Base-by-base conservation (phyloP, 2,888 invertebrate genomes). In the Osedax frankpressi region DNA sequence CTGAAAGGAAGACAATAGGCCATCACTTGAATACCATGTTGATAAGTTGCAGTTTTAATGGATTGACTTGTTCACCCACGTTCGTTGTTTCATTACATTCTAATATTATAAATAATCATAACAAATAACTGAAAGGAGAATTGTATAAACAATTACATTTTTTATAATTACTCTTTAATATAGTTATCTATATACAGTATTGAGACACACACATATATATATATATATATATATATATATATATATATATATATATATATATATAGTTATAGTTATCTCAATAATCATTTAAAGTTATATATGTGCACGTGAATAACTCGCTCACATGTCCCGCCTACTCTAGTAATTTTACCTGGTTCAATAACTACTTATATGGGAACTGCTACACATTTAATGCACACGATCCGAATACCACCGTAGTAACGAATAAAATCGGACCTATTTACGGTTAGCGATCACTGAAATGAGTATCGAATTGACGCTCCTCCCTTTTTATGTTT, bases 311-410 rank as follows among this genome's bases (percentile, higher is more conserved):
- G n/a, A n/a, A n/a, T n/a, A n/a, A n/a, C n/a, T n/a, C n/a, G n/a
- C n/a, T n/a, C n/a, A n/a, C n/a, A n/a, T n/a, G n/a, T n/a, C n/a
- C n/a, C n/a, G n/a, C n/a, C n/a, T 44, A 44, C 19, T 44, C 19
- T 28, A 84, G 84, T n/a, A 82, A 84, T 76, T 84, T 84, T 75
- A 79, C 80, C 0, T 77, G 78, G 29, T 75, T 80, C 26, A 75
- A 79, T 28, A 80, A 79, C 69, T 78, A 79, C 44, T 80, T 80
- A 62, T 82, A 81, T 76, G 84, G 84, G 0, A 83, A 82, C 74
- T 83, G 83, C 73, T 82, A 78, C 78, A 82, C 81, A 2, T 82
- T 83, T 77, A 84, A 84, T 75, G 72, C 77, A 0, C 74, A 75
- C 3, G 75, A 78, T 30, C 14, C 11, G 24, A 65, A 67, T 19